Base-by-base conservation (phyloP, 2,888 invertebrate genomes). In the Hetaerina titia region DNA sequence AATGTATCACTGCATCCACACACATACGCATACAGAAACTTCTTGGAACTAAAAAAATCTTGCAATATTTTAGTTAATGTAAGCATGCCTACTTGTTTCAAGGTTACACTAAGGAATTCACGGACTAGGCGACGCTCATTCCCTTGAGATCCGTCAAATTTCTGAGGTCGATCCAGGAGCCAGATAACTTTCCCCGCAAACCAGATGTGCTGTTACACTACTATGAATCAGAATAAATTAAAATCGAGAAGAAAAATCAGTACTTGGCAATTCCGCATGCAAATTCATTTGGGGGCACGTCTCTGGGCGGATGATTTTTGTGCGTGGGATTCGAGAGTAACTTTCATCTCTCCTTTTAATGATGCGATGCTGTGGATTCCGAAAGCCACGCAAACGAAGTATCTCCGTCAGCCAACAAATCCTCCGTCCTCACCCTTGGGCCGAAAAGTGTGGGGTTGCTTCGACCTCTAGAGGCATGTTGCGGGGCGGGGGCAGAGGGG, bases 251-350 rank as follows among this genome's bases (percentile, higher is more conserved):
- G 81, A 81, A 69, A 69, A 81, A 81, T 81, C 81, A 31, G 25
- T 31, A 69, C 81, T 15, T 9, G 81, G 81, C 31, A 81, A 81
- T 81, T 81, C 81, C 81, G 31, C 81, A 81, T 81, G 81, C 81
- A 81, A 81, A 81, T 81, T 22, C 81, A 31, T 81, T 81, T 31
- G 2, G 81, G 31, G 11, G 69, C 69, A n/a, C 19, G 22, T n/a
- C 81, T 81, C 69, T 1, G 69, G 60, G 60, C 60, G 60, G 69
- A 69, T 22, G 81, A 81, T 15, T 31, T 81, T 31, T 31, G 81
- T 31, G 81, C 81, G 81, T 81, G 81, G 81, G 81, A 81, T 31
- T 31, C 11, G 81, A 25, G 31, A 31, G 9, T 31, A 31, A 81
- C 81, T 81, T 81, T 25, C 81, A 81, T 4, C n/a, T 31, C 81